Conservation (phyloP, 2,113 vertebrate species). For the Phaethornis superciliosus region DNA sequence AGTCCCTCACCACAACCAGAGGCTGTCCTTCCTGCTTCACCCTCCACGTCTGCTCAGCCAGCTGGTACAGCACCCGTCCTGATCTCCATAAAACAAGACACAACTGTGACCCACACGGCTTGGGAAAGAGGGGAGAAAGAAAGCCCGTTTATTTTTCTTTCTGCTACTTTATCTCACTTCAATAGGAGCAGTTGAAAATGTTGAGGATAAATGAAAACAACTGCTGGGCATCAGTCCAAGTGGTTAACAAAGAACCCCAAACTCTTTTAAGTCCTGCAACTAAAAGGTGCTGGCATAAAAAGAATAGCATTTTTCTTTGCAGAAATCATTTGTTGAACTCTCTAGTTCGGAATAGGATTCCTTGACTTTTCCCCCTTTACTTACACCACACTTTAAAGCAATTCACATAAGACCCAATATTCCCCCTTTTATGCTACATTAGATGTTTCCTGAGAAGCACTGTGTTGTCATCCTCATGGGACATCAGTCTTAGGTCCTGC, state of each 20-base stretch:
- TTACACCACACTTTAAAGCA: neutral
- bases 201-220: conserved; percentile 72
- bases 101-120: neutral
- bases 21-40: neutral
- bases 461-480: neutral
- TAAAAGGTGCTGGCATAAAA: conserved; percentile 70
- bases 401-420: neutral
- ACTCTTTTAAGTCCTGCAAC: conserved; percentile 69
- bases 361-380: neutral
- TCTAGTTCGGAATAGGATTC: neutral
- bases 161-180: conserved; percentile 73
- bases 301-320: conserved; percentile 68
- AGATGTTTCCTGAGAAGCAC: neutral
- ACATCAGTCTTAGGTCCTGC: neutral
- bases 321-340: conserved; percentile 66
- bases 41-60: accelerated
- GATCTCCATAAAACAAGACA: neutral
- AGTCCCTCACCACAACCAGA: accelerated
- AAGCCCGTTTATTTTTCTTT: conserved; percentile 56
- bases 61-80: neutral
- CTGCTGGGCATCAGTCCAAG: conserved; percentile 69
- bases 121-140: neutral
- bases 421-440: neutral
- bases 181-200: conserved; percentile 58
- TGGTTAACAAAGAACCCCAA: conserved; percentile 69